These are phyloP conservation scores for Scleropages formosus DNA, from an alignment of 2,797 vertebrate genomes.

Conservation along the genomic window DNA sequence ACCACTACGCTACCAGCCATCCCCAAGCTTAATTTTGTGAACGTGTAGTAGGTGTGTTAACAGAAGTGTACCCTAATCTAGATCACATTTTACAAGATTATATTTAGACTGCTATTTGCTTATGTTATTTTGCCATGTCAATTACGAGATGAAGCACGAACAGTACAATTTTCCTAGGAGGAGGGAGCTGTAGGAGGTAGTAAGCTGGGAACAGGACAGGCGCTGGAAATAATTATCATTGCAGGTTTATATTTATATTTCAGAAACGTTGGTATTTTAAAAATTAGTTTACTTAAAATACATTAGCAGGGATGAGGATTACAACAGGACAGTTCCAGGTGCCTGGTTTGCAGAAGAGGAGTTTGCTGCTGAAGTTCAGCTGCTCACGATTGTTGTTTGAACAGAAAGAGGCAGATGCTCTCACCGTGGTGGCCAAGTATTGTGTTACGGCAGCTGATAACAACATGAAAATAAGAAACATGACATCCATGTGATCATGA, in stretches of 20 bases:
- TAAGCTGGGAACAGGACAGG: background rate
- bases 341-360: too few species aligned
- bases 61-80: too few species aligned
- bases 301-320: background rate
- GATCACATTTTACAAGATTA: too few species aligned
- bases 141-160: too few species aligned
- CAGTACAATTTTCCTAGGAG: background rate
- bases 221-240: background rate
- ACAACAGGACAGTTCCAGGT: background rate
- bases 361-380: too few species aligned
- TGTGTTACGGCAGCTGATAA: background rate
- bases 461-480: background rate
- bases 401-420: too few species aligned
- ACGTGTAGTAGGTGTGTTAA: too few species aligned
- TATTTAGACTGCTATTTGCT: too few species aligned
- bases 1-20: too few species aligned
- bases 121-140: too few species aligned
- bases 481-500: background rate
- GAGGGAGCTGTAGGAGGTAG: background rate
- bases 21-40: too few species aligned
- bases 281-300: background rate
- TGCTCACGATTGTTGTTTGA: too few species aligned
- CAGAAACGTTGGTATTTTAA: background rate
- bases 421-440: background rate
- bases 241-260: background rate